Evolutionary conservation across 2,888 invertebrate genomes (phyloP), one percentile per base, ranked within the genome.

Genomic region (Eupithecia inturbata): DNA sequence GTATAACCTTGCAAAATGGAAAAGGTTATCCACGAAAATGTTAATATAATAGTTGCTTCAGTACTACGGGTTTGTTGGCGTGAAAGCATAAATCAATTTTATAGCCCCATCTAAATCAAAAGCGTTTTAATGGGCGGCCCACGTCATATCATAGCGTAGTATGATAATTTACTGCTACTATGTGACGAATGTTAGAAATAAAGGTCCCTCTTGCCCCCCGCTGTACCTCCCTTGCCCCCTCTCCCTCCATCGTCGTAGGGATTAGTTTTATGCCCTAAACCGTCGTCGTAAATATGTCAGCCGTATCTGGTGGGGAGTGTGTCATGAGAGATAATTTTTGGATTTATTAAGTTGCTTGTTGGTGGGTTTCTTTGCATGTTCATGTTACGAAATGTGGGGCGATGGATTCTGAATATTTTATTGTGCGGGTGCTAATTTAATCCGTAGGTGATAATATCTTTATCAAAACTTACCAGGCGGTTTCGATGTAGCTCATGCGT

Each of bases 121-220:
- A 95, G 94, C 92, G 93, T 95, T 95, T 95, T 95, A 95, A 95
- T 95, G 95, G 95, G 93, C 92, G 94, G 91, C 94, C 94, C 95
- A 89, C 95, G 95, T 95, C 95, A 95, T 95, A 95, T 95, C 95
- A 95, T 94, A 91, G 92, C 94, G 86, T 89, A 93, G 94, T 95
- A 95, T 94, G 95, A 95, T 95, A 95, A 95, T 95, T 95, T 95
- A 95, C 91, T 91, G 91, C 91, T 90, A 92, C 92, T 94, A 95
- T 95, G 95, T 95, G 95, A 95, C 95, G 95, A 95, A 95, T 95
- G 95, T 94, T 93, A 93, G 95, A 94, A 95, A 94, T 93, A 94
- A 93, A 93, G 92, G 92, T 90, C 91, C 89, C 88, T 86, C 85
- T 86, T 85, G 82, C 84, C 83, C 85, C 86, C 83, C 81, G 57